Evolutionary conservation across 2,797 vertebrate genomes (phyloP).

Genomic region (Sarcoramphus papa): DNA sequence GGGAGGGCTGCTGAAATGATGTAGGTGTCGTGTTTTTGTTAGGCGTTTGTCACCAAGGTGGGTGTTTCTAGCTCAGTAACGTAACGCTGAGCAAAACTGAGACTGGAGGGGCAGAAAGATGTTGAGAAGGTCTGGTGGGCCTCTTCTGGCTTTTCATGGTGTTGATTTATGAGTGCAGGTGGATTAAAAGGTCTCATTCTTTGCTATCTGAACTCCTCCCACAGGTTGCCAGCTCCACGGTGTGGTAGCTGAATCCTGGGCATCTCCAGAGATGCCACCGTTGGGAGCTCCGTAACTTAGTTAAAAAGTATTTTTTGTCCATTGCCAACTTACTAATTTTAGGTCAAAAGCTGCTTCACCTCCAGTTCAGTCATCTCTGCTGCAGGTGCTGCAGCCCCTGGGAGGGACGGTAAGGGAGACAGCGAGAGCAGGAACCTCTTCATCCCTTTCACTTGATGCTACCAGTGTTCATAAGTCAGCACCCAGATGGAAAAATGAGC

Average conservation of each 20-base stretch:
- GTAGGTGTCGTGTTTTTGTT: neutral
- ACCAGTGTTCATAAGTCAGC: accelerated
- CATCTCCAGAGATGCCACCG: neutral
- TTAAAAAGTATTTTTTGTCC: neutral
- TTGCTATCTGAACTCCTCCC: neutral
- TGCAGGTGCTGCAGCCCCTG: neutral
- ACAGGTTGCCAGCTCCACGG: too few relatives aligned
- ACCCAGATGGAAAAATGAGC: neutral
- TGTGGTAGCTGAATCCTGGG: neutral
- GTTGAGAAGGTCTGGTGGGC: neutral
- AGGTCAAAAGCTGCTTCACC: neutral
- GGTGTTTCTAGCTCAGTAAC: neutral
- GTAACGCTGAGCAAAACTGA: neutral
- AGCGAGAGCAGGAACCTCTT: neutral
- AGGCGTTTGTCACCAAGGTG: accelerated
- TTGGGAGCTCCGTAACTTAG: neutral
- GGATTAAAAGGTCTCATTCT: neutral
- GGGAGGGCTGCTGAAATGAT: neutral
- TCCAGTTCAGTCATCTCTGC: neutral
- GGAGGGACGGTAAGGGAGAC: neutral
- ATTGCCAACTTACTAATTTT: neutral
- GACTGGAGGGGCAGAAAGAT: neutral
- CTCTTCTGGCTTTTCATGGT: neutral
- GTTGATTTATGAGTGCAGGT: neutral
- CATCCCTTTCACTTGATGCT: neutral